Evolutionary conservation across 1,140 invertebrate genomes (phyloP), one percentile per base, ranked within the genome.

Genomic region (Galendromus occidentalis): DNA sequence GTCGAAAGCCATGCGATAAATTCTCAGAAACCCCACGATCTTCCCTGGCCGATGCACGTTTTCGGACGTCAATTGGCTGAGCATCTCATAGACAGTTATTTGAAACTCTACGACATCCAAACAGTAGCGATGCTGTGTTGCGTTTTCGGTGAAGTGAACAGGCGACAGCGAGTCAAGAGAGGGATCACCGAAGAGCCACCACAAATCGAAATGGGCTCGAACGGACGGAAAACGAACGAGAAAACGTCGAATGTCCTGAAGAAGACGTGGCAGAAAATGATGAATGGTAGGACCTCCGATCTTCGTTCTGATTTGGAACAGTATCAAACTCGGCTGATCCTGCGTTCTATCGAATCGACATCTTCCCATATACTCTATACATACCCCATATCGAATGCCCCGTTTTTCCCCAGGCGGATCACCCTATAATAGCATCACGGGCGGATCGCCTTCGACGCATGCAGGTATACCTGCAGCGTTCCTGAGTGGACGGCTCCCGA

Each of bases 121-220:
- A 95, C 88, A 73, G 86, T 90, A 14, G 90, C 89, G 0, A 91
- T 95, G 84, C 73, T 95, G 30, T 85, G 85, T 65, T 94, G 91
- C 76, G 82, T 86, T 0, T 91, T 92, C 75, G 84, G 84, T 69
- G 51, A 59, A 9, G 51, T 22, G 25, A 33, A 29, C 22, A 1
- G 51, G 12, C 1, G 51, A 33, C 51, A 59, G 22, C 25, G 9
- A 9, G 14, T 25, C 22, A 25, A 33, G 33, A n/a, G 51, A 22
- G 51, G 51, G 14, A 29, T 20, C 17, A 59, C 51, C 2, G 51
- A 73, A 75, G 42, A 78, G 76, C 75, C 33, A 65, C 66, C 7
- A 64, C 64, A 64, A 73, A 77, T 63, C 69, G 39, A 74, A 74
- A 63, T 69, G 71, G 69, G 77, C 77, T 28, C 75, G 77, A 25